phyloP scores from a whole-genome alignment of 1,140 invertebrate species.

The Drosophila serrata region DNA sequence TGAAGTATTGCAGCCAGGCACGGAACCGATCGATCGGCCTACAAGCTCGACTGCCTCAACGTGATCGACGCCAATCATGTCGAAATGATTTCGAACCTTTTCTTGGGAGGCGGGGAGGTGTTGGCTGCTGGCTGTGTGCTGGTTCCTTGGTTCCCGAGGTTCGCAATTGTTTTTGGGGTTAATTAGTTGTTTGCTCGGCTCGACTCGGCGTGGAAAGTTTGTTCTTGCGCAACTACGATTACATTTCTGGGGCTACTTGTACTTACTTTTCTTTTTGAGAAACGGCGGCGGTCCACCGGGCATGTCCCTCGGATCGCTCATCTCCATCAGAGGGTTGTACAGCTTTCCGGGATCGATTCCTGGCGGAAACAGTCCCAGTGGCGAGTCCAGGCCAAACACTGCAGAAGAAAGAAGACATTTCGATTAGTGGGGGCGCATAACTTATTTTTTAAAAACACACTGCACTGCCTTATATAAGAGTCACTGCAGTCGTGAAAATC shows the following conservation, averaged over 20 bases:
- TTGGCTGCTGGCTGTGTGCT: constrained; percentile 16
- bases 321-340: constrained; percentile 90
- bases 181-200: constrained; percentile 77
- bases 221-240: constrained; percentile 29
- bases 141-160: constrained; percentile 5
- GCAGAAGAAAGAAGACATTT: constrained; percentile 60
- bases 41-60: constrained; percentile 43
- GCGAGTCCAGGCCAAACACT: constrained; percentile 91
- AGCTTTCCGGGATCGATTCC: constrained; percentile 90
- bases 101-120: constrained; percentile 17
- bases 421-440: not conserved
- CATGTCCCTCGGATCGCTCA: constrained; percentile 87
- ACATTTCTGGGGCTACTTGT: constrained; percentile 10
- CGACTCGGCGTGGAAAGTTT: constrained; percentile 38
- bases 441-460: constrained; percentile 32
- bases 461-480: constrained; percentile 45
- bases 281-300: constrained; percentile 87
- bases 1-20: constrained; percentile 69
- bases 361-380: constrained; percentile 89
- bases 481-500: constrained; percentile 46
- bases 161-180: constrained; percentile 54
- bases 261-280: constrained; percentile 91
- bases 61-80: constrained; percentile 78
- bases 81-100: constrained; percentile 60
- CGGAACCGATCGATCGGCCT: constrained; percentile 39